Evolutionary conservation across 2,797 vertebrate species (phyloP), one percentile per base, ranked within the genome.

Genomic region (Clamator glandarius): DNA sequence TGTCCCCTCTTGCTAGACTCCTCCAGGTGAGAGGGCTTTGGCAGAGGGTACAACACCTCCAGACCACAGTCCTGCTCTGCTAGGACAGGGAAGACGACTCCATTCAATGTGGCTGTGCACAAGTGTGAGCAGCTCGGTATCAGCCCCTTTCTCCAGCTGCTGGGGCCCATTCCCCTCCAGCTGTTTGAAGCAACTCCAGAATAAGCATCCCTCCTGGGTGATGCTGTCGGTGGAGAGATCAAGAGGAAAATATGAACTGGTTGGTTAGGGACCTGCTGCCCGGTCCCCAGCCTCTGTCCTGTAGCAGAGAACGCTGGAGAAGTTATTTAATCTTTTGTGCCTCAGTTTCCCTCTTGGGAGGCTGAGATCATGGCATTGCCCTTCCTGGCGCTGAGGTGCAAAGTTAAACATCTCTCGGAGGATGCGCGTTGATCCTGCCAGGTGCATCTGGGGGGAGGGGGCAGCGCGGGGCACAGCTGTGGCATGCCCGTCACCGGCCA

Each of bases 341-440:
- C 90, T 96, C 79, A 58, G 76, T 95, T 93, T 93, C 82, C 66
- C 23, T 12, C 12, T 41, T 35, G 84, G n/a, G 67, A 83, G 84
- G 21, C 2, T 4, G 50, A 41, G 31, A 15, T 76, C 2, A 2
- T 19, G 15, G 48, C 26, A 39, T 81, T 81, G 70, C 42, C 55
- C 23, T 82, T 69, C 44, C 36, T 57, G 24, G 35, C 3, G 1
- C n/a, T 44, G 62, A 51, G 23, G 17, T 62, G 87, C 63, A 28
- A 50, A 61, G 57, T 23, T 31, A 26, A 54, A 28, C 52, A 6
- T 33, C 5, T 9, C 31, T 6, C 31, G 4, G 41, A 67, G 74
- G 63, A 16, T 24, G 19, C 52, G 9, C 0, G 0, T 5, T 24
- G 44, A 20, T 58, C 35, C 59, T 24, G 11, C n/a, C 67, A 19